Conservation (phyloP, 2,888 invertebrate genomes). For the Drosophila tanythrix region DNA sequence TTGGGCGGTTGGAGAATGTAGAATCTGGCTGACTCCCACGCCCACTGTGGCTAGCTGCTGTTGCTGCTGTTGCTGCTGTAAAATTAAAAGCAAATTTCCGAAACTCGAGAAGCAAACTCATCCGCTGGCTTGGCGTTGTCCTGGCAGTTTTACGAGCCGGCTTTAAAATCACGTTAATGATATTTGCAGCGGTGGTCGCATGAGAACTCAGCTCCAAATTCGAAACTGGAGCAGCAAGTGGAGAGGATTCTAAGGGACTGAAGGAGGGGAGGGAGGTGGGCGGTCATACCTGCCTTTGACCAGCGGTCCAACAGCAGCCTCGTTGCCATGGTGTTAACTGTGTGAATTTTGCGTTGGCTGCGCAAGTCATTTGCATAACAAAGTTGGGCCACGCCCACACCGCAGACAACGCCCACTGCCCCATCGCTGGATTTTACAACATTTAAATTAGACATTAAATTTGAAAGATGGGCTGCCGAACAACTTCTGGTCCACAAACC, state of each 20-base stretch:
- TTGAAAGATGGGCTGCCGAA: constrained; percentile 76
- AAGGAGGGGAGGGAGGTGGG: neutral
- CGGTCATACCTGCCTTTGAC: constrained; percentile 37
- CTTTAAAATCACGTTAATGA: constrained; percentile 80
- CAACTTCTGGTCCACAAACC: constrained; percentile 46
- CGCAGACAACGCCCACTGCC: constrained; percentile 13
- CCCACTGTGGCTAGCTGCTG: constrained; percentile 35
- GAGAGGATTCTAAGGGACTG: neutral
- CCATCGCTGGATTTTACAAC: constrained; percentile 69
- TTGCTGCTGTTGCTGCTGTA: constrained; percentile 38
- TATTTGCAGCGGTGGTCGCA: constrained; percentile 68
- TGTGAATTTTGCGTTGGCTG: constrained; percentile 65
- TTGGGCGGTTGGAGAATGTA: constrained; percentile 23
- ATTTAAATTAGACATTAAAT: constrained; percentile 80
- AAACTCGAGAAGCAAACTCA: constrained; percentile 51
- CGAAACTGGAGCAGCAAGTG: constrained; percentile 57
- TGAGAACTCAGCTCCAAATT: constrained; percentile 49
- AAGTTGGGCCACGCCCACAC: constrained; percentile 61
- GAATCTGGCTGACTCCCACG: constrained; percentile 27
- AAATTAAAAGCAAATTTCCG: constrained; percentile 76
- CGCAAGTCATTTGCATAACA: constrained; percentile 77
- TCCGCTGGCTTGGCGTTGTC: constrained; percentile 37
- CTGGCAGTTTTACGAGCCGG: constrained; percentile 73
- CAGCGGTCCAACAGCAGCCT: constrained; percentile 33
- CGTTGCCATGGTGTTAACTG: constrained; percentile 68